A percentile compares a stretch with the other conserved stretches of the same genome.
phyloP scores from a whole-genome alignment of 2,888 invertebrate species.

The Thymelicus sylvestris region DNA sequence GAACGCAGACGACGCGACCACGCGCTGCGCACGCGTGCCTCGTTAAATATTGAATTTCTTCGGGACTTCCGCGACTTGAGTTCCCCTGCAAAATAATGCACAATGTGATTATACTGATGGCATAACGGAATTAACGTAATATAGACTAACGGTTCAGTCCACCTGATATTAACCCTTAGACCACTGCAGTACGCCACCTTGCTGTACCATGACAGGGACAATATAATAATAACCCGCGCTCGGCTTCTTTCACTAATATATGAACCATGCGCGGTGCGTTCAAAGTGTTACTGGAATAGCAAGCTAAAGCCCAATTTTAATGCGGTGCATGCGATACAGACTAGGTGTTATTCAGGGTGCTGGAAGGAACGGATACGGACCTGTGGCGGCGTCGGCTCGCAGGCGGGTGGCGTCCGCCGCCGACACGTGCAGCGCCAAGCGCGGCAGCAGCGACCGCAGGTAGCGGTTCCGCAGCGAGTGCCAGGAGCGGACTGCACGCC shows the following conservation, averaged over 20 bases:
- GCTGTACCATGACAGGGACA: too few species aligned
- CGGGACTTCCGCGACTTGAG: slow-evolving; percentile 37
- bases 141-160: background rate
- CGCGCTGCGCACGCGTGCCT: slow-evolving; percentile 46
- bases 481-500: slow-evolving; percentile 64
- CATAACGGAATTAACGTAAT: background rate
- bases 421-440: slow-evolving; percentile 56
- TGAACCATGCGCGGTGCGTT: too few species aligned
- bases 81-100: slow-evolving; percentile 43
- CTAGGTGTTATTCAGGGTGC: too few species aligned
- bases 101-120: too few species aligned
- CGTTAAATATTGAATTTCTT: slow-evolving; percentile 31
- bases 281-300: too few species aligned
- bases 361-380: slow-evolving; percentile 14
- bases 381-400: slow-evolving; percentile 46
- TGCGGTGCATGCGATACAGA: too few species aligned
- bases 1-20: slow-evolving; percentile 42
- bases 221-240: too few species aligned
- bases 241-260: too few species aligned
- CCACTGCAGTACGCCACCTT: too few species aligned
- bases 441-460: slow-evolving; percentile 71
- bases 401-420: slow-evolving; percentile 56
- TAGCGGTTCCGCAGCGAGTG: slow-evolving; percentile 78
- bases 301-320: too few species aligned
- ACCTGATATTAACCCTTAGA: too few species aligned